These are phyloP conservation scores for Myotis vivesi DNA, from an alignment of 2,797 vertebrate genomes.

Conservation along the genomic window DNA sequence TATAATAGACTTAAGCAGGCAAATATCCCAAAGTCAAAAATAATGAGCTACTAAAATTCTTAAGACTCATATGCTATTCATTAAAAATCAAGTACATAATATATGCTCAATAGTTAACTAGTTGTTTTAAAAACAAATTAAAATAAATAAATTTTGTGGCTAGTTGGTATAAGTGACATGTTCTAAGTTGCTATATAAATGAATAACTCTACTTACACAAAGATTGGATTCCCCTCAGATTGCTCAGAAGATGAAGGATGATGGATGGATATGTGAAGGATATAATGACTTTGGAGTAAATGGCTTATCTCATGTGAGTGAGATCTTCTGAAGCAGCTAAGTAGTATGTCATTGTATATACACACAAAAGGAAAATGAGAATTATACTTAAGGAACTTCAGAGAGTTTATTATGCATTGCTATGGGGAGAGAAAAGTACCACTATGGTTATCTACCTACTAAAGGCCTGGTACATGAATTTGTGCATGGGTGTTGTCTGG, in stretches of 20 bases:
- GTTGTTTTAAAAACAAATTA: background rate
- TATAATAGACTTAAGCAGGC: background rate
- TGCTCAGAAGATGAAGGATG: background rate
- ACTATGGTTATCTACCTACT: background rate
- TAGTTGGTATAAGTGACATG: background rate
- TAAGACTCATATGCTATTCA: background rate
- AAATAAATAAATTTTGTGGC: background rate
- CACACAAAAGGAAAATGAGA: background rate
- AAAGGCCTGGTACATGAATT: too few relatives aligned
- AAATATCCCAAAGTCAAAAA: background rate
- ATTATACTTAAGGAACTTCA: background rate
- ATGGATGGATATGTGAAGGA: background rate
- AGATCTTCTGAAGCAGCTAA: background rate
- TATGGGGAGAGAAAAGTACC: background rate
- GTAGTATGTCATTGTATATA: rapidly evolving
- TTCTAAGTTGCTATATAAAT: background rate
- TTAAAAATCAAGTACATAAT: background rate
- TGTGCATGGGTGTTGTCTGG: too few relatives aligned
- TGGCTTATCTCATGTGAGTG: background rate
- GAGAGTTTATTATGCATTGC: background rate
- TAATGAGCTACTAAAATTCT: background rate
- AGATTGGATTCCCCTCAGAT: background rate
- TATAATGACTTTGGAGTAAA: background rate
- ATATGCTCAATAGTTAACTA: background rate
- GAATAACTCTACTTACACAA: background rate